Percentiles rank a stretch among this genome's conserved stretches.
Evolutionary conservation across 2,113 vertebrate species (phyloP).

Genomic region (Ornithorhynchus anatinus): DNA sequence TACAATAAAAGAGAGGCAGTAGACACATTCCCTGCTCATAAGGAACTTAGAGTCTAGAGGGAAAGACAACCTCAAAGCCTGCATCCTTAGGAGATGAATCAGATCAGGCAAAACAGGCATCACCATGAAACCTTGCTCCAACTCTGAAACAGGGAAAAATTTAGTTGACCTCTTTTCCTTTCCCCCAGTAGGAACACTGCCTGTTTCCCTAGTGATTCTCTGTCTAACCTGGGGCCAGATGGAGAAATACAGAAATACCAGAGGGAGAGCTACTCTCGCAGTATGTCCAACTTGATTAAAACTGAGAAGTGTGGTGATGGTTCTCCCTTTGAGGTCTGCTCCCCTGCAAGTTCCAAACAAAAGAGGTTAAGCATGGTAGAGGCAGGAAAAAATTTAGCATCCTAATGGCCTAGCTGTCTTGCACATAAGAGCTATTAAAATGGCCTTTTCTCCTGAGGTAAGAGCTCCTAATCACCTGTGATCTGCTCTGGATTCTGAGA

Average conservation of each 20-base stretch:
- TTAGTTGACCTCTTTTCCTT: constrained; percentile 26
- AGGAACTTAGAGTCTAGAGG: constrained; percentile 8
- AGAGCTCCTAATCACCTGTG: too few species aligned
- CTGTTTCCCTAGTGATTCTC: neutral
- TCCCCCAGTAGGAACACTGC: neutral
- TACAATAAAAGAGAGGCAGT: too few species aligned
- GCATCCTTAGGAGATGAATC: neutral
- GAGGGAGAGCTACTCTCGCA: neutral
- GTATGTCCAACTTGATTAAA: constrained; percentile 27
- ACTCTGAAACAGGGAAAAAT: constrained; percentile 20
- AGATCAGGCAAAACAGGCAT: neutral
- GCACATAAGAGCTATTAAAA: neutral
- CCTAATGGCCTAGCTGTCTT: neutral
- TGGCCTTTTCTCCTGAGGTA: neutral
- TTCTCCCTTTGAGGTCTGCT: neutral
- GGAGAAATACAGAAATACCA: constrained; percentile 18
- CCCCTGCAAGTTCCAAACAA: neutral
- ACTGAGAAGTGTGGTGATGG: neutral
- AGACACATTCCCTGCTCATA: neutral
- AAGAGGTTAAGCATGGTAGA: neutral
- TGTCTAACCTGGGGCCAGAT: neutral
- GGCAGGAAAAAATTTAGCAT: neutral
- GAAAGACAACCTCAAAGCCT: neutral
- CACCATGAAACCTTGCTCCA: constrained; percentile 15
- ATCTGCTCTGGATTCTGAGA: neutral